Base-by-base conservation (phyloP, 1,140 invertebrate species). In the Drosophila quadrilineata region DNA sequence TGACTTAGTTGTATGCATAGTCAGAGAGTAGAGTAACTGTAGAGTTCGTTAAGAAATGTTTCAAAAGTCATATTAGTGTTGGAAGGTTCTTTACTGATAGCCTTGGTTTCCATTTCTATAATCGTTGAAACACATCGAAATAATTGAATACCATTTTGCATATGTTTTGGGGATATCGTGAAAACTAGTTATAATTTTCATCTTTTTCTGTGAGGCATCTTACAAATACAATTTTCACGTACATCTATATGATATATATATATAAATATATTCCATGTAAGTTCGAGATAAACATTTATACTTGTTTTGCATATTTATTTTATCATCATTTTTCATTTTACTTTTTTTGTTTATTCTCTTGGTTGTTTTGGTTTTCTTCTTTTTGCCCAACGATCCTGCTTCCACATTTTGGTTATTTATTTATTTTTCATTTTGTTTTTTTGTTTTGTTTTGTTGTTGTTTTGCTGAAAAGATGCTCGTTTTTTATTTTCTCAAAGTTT, bases 61-160 rank as follows among this genome's bases (percentile, higher is more conserved):
- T 35, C 46, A 6, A 21, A 31, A 40, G 10, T 50, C 35, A 21
- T 62, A 43, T 21, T 72, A 69, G 38, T 57, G 22, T 45, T 87
- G 84, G 84, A 87, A 87, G 84, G 84, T 87, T 87, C 60, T 71
- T 73, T 82, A 87, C 84, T 87, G 84, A 87, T 87, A 82, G 82
- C 82, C 63, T 74, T 56, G 52, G 73, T 63, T 73, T 86, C 46
- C 67, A 6, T 50, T 48, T 48, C 60, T 59, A 36, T 35, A 58
- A 21, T 16, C 4, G 4, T 41, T 17, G 28, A 41, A 49, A 35
- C 29, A 12, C 50, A 43, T 50, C 49, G 38, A 29, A 56, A 54
- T 60, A 6, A 17, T 53, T 84, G 75, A 80, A 84, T 77, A 77
- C 75, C 75, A n/a, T n/a, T 49, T 71, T 68, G 50, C 56, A 40